These are phyloP conservation scores for Schizothorax lantsangensis DNA, from an alignment of 2,797 vertebrate species.

Conservation along the genomic window DNA sequence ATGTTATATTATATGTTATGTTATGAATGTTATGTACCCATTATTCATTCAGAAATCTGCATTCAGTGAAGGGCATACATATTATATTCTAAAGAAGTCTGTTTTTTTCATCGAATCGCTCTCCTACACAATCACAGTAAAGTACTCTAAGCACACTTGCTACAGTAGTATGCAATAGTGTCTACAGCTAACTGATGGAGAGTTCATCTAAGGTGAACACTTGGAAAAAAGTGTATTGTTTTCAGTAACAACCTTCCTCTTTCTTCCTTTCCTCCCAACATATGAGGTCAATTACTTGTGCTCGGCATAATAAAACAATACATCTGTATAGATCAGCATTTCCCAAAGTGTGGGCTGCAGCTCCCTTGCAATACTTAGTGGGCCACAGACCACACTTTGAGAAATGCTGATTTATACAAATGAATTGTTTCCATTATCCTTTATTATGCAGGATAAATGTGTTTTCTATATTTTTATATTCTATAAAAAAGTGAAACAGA, in stretches of 20 bases:
- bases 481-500: not conserved
- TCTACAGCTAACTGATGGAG: not conserved
- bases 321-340: conserved; percentile 3
- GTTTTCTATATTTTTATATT: not conserved
- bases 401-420: not conserved
- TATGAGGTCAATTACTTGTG: conserved; percentile 38
- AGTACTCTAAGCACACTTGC: not conserved
- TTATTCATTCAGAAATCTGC: not conserved
- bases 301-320: conserved; percentile 16
- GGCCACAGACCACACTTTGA: not conserved
- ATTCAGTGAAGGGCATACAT: no score
- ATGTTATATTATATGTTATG: not conserved
- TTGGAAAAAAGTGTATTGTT: not conserved
- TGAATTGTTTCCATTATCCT: not conserved
- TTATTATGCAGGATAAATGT: not conserved
- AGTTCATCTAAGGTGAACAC: not conserved
- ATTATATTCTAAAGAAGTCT: not conserved
- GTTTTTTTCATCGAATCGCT: not conserved
- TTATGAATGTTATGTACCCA: not conserved
- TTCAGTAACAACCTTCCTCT: conserved; percentile 13
- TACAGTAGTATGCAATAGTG: not conserved
- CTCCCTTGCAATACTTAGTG: not conserved
- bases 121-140: not conserved
- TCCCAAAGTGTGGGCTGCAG: not conserved
- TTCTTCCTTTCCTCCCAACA: conserved; percentile 9